Evolutionary conservation across 2,888 invertebrate genomes (phyloP).

Genomic region (Erebia epiphron): DNA sequence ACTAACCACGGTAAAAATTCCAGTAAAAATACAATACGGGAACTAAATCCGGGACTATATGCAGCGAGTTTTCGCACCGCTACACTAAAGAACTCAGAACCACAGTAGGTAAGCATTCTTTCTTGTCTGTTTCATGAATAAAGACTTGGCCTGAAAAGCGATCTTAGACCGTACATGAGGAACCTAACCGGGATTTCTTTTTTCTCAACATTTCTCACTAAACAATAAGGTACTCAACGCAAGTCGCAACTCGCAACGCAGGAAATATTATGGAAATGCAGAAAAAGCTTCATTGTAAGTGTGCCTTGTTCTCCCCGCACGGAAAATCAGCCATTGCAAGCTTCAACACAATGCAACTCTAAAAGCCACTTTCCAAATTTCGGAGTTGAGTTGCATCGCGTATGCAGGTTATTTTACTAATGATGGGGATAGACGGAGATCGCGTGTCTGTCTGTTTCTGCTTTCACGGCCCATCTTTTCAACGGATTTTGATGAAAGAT

Average conservation of each 20-base stretch:
- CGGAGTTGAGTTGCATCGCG: slow-evolving; percentile 23
- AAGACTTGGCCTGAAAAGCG: slow-evolving; percentile 10
- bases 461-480: too few relatives aligned
- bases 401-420: slow-evolving; percentile 13
- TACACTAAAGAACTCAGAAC: not conserved
- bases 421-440: slow-evolving; percentile 1
- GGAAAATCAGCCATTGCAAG: slow-evolving; percentile 32
- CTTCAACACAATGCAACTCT: slow-evolving; percentile 33
- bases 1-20: too few relatives aligned
- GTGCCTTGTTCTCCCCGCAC: slow-evolving; percentile 26
- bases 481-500: too few relatives aligned
- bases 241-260: slow-evolving; percentile 14
- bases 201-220: slow-evolving; percentile 6
- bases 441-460: too few relatives aligned
- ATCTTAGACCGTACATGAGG: not conserved
- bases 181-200: not conserved
- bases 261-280: slow-evolving; percentile 8
- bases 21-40: too few relatives aligned
- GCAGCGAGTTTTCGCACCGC: too few relatives aligned
- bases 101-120: not conserved
- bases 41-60: too few relatives aligned
- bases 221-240: slow-evolving; percentile 1
- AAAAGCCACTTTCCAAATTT: slow-evolving; percentile 39
- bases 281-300: not conserved
- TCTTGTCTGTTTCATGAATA: not conserved